Base-by-base conservation (phyloP, 2,113 vertebrate genomes). In the Etheostoma spectabile region DNA sequence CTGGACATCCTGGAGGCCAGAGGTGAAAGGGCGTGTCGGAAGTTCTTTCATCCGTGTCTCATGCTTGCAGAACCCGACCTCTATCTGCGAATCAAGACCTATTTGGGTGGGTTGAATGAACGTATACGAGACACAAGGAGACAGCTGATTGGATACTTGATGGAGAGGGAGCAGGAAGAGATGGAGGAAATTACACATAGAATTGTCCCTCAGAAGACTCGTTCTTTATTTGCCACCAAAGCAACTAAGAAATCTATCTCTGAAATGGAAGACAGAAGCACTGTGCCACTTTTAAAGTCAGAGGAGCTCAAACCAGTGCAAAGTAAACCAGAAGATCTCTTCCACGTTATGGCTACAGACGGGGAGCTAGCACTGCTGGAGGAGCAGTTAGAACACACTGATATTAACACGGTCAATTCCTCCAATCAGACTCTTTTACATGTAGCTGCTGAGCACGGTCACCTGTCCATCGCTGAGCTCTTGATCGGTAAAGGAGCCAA, bases 31-130 rank as follows among this genome's bases (percentile, higher is more conserved):
- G 96, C 95, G 0, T 96, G 95, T 75, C 92, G 94, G 3, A 93
- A 96, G 21, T 96, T 97, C 83, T 96, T 97, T 70, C 95, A 96
- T 59, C 96, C 96, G 0, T 97, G 96, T 89, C 92, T 97, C 65
- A 96, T 95, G 91, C 66, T 92, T 82, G 88, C 93, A 24, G 95
- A 97, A 86, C 96, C 96, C 42, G 86, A 90, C 59, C 91, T 97
- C 51, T 96, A 96, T 19, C 88, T 90, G 45, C 87, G 72, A 22
- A 93, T 96, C 6, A 95, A 92, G 82, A 90, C 86, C 69, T 95
- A 96, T 0, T 74, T 96, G 16, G 85, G 85, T 12, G 79, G 88
- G 53, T 82, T 95, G 74, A 96, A 95, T 24, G 77, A 93, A 64
- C 90, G 80, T 15, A 86, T 95, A 59, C 75, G 85, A 80, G 95